Evolutionary conservation across 2,888 invertebrate genomes (phyloP).

Genomic region (Sericinus montela): DNA sequence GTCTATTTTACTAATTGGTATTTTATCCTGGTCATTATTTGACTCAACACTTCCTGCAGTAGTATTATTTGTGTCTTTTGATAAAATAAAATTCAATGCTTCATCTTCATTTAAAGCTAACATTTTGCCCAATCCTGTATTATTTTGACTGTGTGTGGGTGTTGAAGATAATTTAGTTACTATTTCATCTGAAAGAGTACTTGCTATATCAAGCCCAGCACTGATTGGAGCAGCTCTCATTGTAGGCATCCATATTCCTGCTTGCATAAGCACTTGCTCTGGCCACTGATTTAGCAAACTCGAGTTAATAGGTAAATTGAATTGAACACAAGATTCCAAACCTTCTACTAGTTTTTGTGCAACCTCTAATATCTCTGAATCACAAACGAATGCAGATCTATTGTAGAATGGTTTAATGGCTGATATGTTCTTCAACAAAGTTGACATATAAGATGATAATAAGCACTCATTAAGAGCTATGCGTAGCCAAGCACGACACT

Average conservation of each 20-base stretch:
- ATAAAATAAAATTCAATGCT: slow-evolving; percentile 84
- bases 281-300: slow-evolving; percentile 95
- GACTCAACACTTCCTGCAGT: slow-evolving; percentile 25
- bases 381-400: slow-evolving; percentile 89
- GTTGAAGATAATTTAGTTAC: slow-evolving; percentile 58
- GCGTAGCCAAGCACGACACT: slow-evolving; percentile 95
- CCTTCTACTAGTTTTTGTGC: slow-evolving; percentile 87
- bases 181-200: slow-evolving; percentile 73
- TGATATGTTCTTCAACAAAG: slow-evolving; percentile 87
- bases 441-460: slow-evolving; percentile 90
- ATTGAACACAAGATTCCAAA: slow-evolving; percentile 85
- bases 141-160: slow-evolving; percentile 49
- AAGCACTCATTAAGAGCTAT: slow-evolving; percentile 93
- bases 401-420: slow-evolving; percentile 91
- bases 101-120: slow-evolving; percentile 83
- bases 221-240: slow-evolving; percentile 87
- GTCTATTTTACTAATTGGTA: slow-evolving; percentile 22
- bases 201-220: slow-evolving; percentile 88
- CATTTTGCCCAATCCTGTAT: slow-evolving; percentile 69
- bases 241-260: slow-evolving; percentile 91
- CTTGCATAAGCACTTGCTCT: slow-evolving; percentile 87
- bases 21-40: slow-evolving; percentile 28
- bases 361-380: slow-evolving; percentile 88
- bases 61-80: slow-evolving; percentile 58
- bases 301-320: slow-evolving; percentile 89